These are phyloP conservation scores for Lasioglossum leucozonium DNA, from an alignment of 2,888 invertebrate genomes.

Conservation along the genomic window DNA sequence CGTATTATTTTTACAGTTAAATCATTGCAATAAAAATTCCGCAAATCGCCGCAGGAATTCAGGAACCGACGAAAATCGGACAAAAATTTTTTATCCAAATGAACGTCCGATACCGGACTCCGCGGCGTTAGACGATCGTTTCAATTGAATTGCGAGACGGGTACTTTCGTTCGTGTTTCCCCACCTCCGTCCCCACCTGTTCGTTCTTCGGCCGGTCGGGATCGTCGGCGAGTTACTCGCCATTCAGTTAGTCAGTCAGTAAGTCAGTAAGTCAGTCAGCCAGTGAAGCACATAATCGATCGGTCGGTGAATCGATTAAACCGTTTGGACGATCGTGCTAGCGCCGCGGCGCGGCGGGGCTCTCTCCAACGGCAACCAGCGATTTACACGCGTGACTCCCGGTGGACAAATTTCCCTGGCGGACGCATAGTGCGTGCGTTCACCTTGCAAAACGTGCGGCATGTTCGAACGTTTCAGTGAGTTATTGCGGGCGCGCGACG, in stretches of 20 bases:
- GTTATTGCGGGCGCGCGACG: background rate
- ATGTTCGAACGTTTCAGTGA: background rate
- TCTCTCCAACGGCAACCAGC: too few relatives aligned
- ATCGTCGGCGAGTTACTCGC: conserved; percentile 45
- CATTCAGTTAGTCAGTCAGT: conserved; percentile 44
- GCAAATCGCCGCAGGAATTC: too few relatives aligned
- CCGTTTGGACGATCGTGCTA: conserved; percentile 1
- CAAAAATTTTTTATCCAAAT: too few relatives aligned
- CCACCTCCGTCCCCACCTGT: conserved; percentile 54
- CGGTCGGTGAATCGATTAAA: conserved; percentile 40
- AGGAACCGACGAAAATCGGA: too few relatives aligned
- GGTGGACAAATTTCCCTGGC: background rate
- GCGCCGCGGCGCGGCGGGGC: too few relatives aligned
- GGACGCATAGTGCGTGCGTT: conserved; percentile 20
- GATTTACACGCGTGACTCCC: background rate
- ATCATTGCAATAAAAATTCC: too few relatives aligned
- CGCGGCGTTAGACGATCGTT: too few relatives aligned
- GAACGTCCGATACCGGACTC: too few relatives aligned
- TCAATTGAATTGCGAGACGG: conserved; percentile 48
- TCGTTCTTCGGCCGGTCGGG: conserved; percentile 35
- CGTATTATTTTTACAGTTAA: too few relatives aligned
- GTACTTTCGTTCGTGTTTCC: conserved; percentile 46
- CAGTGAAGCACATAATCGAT: conserved; percentile 50
- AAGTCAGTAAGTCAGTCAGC: conserved; percentile 61
- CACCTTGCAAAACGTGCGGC: background rate